Conservation (phyloP, 2,113 vertebrate genomes). For the Porphyrio hochstetteri region DNA sequence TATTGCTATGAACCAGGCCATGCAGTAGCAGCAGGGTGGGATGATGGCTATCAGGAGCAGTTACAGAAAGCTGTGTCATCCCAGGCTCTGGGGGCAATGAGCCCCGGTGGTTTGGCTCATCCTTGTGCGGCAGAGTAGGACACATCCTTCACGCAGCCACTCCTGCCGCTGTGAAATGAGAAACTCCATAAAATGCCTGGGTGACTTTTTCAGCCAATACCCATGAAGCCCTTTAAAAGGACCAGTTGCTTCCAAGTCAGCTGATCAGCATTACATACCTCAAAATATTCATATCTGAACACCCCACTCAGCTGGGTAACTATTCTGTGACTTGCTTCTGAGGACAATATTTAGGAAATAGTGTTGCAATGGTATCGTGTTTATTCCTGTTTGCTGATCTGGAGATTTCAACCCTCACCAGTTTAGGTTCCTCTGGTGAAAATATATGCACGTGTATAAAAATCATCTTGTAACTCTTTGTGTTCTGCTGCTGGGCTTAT, state of each 20-base stretch:
- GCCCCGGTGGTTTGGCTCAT: fast-evolving
- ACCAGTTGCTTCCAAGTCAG: neutral
- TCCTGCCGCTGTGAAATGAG: neutral
- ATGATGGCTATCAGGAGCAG: neutral
- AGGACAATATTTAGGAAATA: neutral
- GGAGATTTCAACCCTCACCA: neutral
- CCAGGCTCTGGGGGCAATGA: fast-evolving
- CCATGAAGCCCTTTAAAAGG: neutral
- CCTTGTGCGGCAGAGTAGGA: neutral
- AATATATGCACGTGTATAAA: fast-evolving
- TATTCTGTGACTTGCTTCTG: neutral
- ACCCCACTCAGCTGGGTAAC: neutral
- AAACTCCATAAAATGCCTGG: neutral
- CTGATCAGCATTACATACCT: neutral
- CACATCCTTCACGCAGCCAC: neutral
- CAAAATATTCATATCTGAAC: neutral
- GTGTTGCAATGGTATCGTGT: neutral
- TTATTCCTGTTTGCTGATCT: neutral
- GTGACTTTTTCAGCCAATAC: neutral
- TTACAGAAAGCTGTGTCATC: neutral
- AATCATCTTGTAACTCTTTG: neutral
- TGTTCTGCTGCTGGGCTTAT: neutral
- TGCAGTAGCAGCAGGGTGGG: neutral
- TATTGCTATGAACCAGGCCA: neutral
- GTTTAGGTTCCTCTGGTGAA: neutral